These are phyloP conservation scores for Anas platyrhynchos DNA, from an alignment of 2,113 vertebrate genomes.

Conservation along the genomic window DNA sequence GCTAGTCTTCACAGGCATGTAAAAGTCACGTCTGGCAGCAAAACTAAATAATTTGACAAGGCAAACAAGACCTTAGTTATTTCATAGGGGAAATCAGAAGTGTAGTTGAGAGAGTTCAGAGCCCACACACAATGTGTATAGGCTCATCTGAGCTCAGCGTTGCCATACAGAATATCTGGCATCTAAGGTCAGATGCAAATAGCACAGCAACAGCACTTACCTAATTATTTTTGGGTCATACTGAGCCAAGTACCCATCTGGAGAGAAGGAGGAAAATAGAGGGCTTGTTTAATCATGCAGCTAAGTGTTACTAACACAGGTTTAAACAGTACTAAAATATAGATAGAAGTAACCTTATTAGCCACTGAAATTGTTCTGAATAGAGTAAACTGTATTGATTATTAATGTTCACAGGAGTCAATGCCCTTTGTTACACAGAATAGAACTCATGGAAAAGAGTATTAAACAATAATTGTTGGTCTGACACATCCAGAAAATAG, in stretches of 20 bases:
- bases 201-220: slow-evolving; percentile 24
- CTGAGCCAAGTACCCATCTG: slow-evolving; percentile 51
- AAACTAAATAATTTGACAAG: slow-evolving; percentile 12
- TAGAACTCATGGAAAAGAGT: background rate
- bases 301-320: slow-evolving; percentile 26
- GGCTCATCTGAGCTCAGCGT: background rate
- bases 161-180: slow-evolving; percentile 25
- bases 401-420: background rate
- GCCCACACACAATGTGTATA: background rate
- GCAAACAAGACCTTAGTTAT: background rate
- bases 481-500: background rate
- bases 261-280: slow-evolving; percentile 32
- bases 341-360: slow-evolving; percentile 32
- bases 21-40: background rate
- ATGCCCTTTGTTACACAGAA: background rate
- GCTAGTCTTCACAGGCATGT: background rate
- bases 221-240: slow-evolving; percentile 46
- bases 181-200: slow-evolving; percentile 49
- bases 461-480: slow-evolving; percentile 3
- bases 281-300: slow-evolving; percentile 35
- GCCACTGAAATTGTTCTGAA: slow-evolving; percentile 12
- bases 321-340: background rate
- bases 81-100: background rate
- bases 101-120: background rate
- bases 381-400: background rate